phyloP scores from a whole-genome alignment of 2,888 invertebrate species.

The Drosophila vallismaia region DNA sequence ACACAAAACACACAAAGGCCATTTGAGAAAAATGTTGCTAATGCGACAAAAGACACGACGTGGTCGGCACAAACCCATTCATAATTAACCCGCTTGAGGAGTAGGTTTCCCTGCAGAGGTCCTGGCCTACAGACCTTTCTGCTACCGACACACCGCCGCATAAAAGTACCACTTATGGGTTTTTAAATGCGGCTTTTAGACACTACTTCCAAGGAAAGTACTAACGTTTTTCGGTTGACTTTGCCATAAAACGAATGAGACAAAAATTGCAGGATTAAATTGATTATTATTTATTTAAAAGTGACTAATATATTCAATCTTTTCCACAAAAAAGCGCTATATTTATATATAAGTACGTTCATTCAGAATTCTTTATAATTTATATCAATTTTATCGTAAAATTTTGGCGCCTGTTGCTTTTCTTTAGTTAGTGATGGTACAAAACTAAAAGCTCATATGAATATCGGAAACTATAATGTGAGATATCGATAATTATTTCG shows the following conservation, averaged over 20 bases:
- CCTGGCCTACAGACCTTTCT: conserved; percentile 1
- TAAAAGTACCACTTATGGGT: conserved; percentile 58
- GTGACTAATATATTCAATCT: too few relatives aligned
- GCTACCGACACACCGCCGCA: conserved; percentile 43
- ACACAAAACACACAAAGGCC: conserved; percentile 37
- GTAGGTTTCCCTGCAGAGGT: conserved; percentile 2
- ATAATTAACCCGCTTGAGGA: conserved; percentile 69
- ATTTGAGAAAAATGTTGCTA: conserved; percentile 53
- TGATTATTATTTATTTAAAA: neutral
- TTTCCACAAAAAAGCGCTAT: too few relatives aligned
- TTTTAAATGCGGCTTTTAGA: conserved; percentile 73
- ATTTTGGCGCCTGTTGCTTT: too few relatives aligned
- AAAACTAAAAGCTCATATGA: too few relatives aligned
- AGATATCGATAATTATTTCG: too few relatives aligned
- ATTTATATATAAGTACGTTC: too few relatives aligned
- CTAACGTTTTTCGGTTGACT: conserved; percentile 8
- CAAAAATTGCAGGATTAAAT: neutral
- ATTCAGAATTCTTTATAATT: too few relatives aligned
- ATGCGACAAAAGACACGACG: conserved; percentile 65
- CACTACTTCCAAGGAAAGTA: conserved; percentile 24
- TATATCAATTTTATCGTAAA: too few relatives aligned
- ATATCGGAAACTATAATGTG: too few relatives aligned
- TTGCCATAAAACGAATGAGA: neutral
- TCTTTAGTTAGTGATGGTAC: too few relatives aligned
- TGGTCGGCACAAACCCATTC: conserved; percentile 56